Evolutionary conservation across 2,797 vertebrate species (phyloP).

Genomic region (Micropoecilia bifurca): DNA sequence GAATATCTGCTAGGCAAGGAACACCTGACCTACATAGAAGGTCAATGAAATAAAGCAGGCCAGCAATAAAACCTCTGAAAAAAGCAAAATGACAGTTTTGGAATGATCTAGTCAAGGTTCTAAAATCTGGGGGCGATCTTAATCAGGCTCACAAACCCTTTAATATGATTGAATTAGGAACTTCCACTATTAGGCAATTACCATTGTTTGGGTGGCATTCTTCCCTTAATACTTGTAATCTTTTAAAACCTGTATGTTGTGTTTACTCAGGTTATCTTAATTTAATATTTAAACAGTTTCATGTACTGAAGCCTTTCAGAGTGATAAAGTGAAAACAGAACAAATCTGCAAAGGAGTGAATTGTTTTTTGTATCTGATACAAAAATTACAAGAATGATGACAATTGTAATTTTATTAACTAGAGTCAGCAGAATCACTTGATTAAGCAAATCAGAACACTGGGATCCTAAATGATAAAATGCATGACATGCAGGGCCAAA

Average conservation of each 20-base stretch:
- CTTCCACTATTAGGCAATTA: neutral
- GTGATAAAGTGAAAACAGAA: neutral
- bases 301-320: neutral
- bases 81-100: neutral
- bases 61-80: neutral
- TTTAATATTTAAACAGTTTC: neutral
- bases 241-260: neutral
- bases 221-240: neutral
- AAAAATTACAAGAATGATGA: neutral
- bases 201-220: neutral
- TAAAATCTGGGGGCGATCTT: neutral
- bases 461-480: neutral
- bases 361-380: neutral
- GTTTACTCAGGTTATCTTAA: neutral
- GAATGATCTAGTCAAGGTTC: neutral
- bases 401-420: no score
- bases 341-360: neutral
- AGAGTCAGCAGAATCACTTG: neutral
- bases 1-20: neutral
- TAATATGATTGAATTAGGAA: neutral
- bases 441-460: neutral
- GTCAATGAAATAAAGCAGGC: neutral
- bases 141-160: neutral
- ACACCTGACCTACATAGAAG: neutral
- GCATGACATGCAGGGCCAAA: neutral